Conservation (phyloP, 2,797 vertebrate species). For the Oryzias dopingdopingensis region DNA sequence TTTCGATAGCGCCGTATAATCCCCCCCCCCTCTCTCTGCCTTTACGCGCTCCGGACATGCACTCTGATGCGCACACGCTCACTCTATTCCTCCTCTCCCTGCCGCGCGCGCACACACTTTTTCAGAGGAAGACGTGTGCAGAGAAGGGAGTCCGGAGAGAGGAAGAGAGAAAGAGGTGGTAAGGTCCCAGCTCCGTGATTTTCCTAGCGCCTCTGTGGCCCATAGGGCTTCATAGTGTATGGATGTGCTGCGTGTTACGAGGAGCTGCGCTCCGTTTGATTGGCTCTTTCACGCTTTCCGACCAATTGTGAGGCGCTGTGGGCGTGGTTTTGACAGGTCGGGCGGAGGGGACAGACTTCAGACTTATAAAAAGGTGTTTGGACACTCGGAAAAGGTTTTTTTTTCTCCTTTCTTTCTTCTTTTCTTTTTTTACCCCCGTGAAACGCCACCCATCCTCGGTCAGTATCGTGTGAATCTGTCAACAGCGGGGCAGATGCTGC, state of each 20-base stretch:
- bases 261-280: constrained; percentile 91
- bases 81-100: constrained; percentile 68
- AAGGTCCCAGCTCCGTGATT: constrained; percentile 88
- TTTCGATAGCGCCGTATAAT: constrained; percentile 78
- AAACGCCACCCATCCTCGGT: constrained; percentile 82
- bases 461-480: constrained; percentile 90
- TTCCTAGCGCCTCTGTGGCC: constrained; percentile 92
- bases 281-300: constrained; percentile 99
- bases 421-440: constrained; percentile 64
- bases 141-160: constrained; percentile 61
- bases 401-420: no score
- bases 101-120: constrained; percentile 77
- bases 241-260: constrained; percentile 90
- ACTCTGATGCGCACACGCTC: constrained; percentile 65
- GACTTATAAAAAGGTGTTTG: constrained; percentile 99
- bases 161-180: constrained; percentile 71
- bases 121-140: constrained; percentile 75
- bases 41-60: constrained; percentile 73
- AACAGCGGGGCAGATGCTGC: constrained; percentile 82
- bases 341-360: constrained; percentile 91
- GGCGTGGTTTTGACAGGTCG: constrained; percentile 99
- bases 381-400: constrained; percentile 84
- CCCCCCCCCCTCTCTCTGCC: constrained; percentile 57
- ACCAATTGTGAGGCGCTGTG: constrained; percentile 97
- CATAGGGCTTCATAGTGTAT: constrained; percentile 87